phyloP scores from a whole-genome alignment of 2,888 invertebrate species.

The Desoria tigrina region DNA sequence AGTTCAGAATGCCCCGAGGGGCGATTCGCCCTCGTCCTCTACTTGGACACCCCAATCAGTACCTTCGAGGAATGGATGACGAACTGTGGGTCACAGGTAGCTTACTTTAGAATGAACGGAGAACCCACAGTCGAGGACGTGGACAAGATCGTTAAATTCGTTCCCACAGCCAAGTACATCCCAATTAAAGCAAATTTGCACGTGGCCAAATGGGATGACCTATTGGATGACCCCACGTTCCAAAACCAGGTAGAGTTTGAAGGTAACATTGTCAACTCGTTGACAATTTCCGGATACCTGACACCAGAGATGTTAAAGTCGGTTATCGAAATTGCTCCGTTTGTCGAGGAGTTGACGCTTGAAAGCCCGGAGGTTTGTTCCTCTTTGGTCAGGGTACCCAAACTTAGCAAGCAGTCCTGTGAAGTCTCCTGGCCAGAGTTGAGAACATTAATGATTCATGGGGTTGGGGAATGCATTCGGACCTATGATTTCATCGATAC shows the following conservation, averaged over 20 bases:
- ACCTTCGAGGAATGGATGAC: conserved; percentile 18
- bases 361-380: conserved; percentile 24
- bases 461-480: conserved; percentile 22
- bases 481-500: conserved; percentile 32
- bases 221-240: conserved; percentile 16
- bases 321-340: conserved; percentile 25
- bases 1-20: conserved; percentile 17
- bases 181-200: conserved; percentile 21
- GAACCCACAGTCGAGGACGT: conserved; percentile 15
- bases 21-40: conserved; percentile 27
- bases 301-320: conserved; percentile 9
- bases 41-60: conserved; percentile 8
- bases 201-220: conserved; percentile 18
- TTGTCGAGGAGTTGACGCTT: conserved; percentile 28
- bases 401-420: conserved; percentile 1
- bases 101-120: conserved; percentile 28
- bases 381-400: conserved; percentile 3
- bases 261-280: conserved; percentile 23
- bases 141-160: conserved; percentile 12
- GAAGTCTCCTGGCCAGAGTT: conserved; percentile 24
- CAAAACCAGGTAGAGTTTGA: neutral
- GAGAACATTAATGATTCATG: conserved; percentile 19
- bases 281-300: conserved; percentile 28
- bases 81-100: conserved; percentile 22
- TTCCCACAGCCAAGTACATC: conserved; percentile 16